Evolutionary conservation across 2,888 invertebrate genomes (phyloP), one percentile per base, ranked within the genome.

Genomic region (Acleris laterana): DNA sequence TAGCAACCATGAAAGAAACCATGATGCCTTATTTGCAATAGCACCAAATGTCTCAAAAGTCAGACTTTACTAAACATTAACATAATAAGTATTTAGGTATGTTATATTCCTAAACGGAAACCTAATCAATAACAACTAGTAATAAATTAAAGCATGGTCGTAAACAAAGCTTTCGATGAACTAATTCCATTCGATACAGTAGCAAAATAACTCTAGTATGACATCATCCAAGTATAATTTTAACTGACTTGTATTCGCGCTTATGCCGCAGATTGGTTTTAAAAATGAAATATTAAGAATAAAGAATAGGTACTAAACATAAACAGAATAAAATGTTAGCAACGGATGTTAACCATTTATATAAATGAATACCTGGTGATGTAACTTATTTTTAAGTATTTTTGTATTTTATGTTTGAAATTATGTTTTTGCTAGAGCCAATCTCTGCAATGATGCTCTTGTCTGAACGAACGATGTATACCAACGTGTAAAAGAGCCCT

Each of bases 141-240:
- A 42, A 42, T 64, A 42, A 64, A 48, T 55, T 51, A 17, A 25
- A 60, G 49, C 58, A 59, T 38, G 52, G 49, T 44, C 44, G 49
- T 44, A 55, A 60, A 64, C 53, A 55, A 53, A 22, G 57, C 42
- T 59, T 64, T 59, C 59, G 25, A 48, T 59, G 59, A 59, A 64
- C 58, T 53, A 25, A 48, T 53, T 64, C 25, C 28, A 44, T 42
- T 59, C 55, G 60, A 60, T 42, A 60, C 25, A 51, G 52, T 49
- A 50, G 53, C 59, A 49, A 49, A 55, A 53, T 51, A 49, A 20
- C 62, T 38, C 32, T 9, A 22, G 48, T 16, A 49, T 64, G 59
- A 50, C 55, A 60, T 64, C 60, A 64, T 53, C 55, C 17, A 20
- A 38, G 19, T 49, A 38, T 32, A 57, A 63, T 51, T 44, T 32